Percentiles rank a stretch among this genome's conserved stretches.
These are phyloP conservation scores for Liparis tanakae DNA, from an alignment of 2,797 vertebrate species.

Conservation along the genomic window DNA sequence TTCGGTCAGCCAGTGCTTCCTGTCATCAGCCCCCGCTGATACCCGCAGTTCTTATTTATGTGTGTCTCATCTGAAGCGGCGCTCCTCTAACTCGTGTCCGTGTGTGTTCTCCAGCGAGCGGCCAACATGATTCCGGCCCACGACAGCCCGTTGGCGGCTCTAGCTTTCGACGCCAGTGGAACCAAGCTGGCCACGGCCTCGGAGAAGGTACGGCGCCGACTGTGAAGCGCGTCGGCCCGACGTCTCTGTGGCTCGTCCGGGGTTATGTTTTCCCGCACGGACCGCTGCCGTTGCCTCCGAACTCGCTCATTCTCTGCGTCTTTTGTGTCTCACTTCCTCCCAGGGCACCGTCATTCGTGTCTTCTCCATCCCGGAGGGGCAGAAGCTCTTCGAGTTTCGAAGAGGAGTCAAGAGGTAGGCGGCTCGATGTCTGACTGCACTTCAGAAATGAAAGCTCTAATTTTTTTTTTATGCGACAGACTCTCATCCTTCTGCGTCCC, in stretches of 20 bases:
- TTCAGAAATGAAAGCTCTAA: background rate
- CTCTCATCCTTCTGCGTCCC: background rate
- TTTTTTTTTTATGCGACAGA: background rate
- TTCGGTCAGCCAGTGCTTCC: constrained; percentile 1
- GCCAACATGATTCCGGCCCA: constrained; percentile 99
- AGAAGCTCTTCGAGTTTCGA: constrained; percentile 98
- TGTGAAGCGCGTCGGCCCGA: background rate
- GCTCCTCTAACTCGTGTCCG: constrained; percentile 10
- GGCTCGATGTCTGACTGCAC: background rate
- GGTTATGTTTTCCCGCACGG: background rate
- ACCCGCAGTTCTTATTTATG: background rate
- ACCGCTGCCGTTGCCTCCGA: background rate
- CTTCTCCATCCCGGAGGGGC: constrained; percentile 99
- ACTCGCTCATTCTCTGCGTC: constrained; percentile 13
- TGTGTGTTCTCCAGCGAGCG: constrained; percentile 86
- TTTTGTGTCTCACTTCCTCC: constrained; percentile 35
- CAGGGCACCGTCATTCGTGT: constrained; percentile 99
- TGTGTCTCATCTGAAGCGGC: background rate
- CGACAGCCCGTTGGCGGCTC: constrained; percentile 95
- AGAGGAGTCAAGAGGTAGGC: constrained; percentile 97
- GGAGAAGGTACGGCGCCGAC: constrained; percentile 88
- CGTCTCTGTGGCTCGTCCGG: background rate
- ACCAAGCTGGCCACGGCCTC: constrained; percentile 97
- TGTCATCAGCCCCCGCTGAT: background rate
- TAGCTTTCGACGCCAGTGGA: constrained; percentile 96